Evolutionary conservation across 2,113 vertebrate species (phyloP), one percentile per base, ranked within the genome.

Genomic region (Ibidorhyncha struthersii): DNA sequence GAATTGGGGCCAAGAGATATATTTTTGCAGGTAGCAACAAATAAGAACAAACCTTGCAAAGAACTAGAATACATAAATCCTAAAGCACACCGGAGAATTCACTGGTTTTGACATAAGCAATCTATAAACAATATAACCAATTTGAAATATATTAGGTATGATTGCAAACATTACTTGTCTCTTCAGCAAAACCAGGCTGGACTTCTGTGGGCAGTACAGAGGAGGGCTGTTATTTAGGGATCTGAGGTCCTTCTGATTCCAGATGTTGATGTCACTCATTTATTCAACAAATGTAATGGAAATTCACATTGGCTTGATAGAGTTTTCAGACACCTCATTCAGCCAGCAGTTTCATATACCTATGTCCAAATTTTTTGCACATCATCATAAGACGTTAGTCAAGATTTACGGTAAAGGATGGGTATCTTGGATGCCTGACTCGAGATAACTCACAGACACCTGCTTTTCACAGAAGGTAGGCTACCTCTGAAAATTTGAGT

Each of bases 21-120:
- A 98, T 98, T 98, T 98, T 97, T 97, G 86, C 95, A 97, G 96
- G 96, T 97, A 98, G 97, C 65, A 80, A 97, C 96, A 98, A 98
- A 98, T 98, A 98, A 98, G 97, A 98, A 96, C 93, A 96, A 97
- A 96, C 91, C 91, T 95, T 76, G 91, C 95, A 92, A 97, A 97
- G 97, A 97, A 62, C 87, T 91, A 88, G 92, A 95, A 96, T 89
- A 71, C 94, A 97, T 98, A 98, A 98, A 98, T 98, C 98, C 96
- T 95, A 74, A 82, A 19, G 52, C 92, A 97, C 97, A 94, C 92
- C 0, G 6, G 97, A 98, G 98, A 98, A 96, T 93, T 96, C 94
- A 91, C 66, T 23, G 34, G 20, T 92, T 97, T 96, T 98, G 98
- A 98, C 97, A 98, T 79, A 97, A 97, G 96, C 94, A 97, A 96